Conservation (phyloP, 2,113 vertebrate species). For the Leucoraja erinaceus region DNA sequence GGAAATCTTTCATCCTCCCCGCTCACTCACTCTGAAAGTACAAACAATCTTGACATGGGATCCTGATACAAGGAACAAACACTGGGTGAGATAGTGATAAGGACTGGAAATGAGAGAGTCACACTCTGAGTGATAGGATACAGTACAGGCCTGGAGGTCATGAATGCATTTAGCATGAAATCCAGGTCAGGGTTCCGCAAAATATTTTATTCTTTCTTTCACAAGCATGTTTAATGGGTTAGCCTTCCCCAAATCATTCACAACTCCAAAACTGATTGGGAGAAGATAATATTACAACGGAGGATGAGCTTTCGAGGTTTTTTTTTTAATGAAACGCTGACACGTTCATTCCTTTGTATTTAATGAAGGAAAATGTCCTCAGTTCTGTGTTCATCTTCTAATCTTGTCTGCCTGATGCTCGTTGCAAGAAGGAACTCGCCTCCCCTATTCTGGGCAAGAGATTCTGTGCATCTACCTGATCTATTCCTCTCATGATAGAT, state of each 20-base stretch:
- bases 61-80: not conserved
- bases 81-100: conserved; percentile 36
- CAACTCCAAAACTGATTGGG: not conserved
- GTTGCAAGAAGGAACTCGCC: no score
- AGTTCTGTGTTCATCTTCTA: not conserved
- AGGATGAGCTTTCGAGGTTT: not conserved
- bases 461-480: no score
- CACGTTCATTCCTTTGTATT: not conserved
- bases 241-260: not conserved
- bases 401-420: no score
- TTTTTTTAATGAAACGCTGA: not conserved
- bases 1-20: conserved; percentile 46
- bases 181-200: not conserved
- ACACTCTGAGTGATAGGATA: conserved; percentile 45
- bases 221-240: not conserved
- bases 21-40: conserved; percentile 42
- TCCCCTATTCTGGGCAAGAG: no score
- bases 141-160: conserved; percentile 17
- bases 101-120: conserved; percentile 41
- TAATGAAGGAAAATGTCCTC: no score
- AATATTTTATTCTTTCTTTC: not conserved
- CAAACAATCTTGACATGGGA: not conserved
- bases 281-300: not conserved
- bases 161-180: conserved; percentile 6
- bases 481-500: no score